Conservation (phyloP, 2,113 vertebrate genomes). For the Etia nguti region DNA sequence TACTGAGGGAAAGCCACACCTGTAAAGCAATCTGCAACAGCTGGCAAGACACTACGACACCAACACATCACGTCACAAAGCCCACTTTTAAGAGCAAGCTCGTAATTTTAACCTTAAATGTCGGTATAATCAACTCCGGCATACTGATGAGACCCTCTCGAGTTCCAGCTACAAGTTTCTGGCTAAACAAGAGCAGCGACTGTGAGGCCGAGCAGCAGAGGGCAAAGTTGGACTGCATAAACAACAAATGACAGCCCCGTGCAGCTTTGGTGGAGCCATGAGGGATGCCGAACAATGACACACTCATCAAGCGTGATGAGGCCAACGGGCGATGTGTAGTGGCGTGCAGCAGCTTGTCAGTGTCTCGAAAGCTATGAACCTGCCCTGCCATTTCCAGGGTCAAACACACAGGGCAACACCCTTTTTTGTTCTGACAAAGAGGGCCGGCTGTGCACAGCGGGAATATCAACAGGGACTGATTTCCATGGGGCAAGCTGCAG, state of each 20-base stretch:
- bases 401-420: conserved; percentile 19
- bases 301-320: conserved; percentile 26
- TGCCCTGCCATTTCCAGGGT: conserved; percentile 25
- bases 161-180: conserved; percentile 19
- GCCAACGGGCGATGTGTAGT: background rate
- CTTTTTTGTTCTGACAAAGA: background rate
- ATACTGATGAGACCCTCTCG: background rate
- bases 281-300: conserved; percentile 19
- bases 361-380: conserved; percentile 7
- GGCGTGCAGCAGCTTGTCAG: conserved; percentile 39
- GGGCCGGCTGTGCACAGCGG: background rate
- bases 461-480: background rate
- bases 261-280: background rate
- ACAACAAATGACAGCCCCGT: background rate
- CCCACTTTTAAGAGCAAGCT: background rate
- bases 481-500: background rate
- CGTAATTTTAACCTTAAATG: background rate
- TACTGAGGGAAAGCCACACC: background rate
- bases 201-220: background rate
- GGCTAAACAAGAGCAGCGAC: conserved; percentile 33
- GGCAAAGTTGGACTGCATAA: background rate
- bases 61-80: background rate
- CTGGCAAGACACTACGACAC: background rate
- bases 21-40: background rate
- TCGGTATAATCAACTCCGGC: background rate